Evolutionary conservation across 2,888 invertebrate genomes (phyloP).

Genomic region (Hirtodrosophila cameraria): DNA sequence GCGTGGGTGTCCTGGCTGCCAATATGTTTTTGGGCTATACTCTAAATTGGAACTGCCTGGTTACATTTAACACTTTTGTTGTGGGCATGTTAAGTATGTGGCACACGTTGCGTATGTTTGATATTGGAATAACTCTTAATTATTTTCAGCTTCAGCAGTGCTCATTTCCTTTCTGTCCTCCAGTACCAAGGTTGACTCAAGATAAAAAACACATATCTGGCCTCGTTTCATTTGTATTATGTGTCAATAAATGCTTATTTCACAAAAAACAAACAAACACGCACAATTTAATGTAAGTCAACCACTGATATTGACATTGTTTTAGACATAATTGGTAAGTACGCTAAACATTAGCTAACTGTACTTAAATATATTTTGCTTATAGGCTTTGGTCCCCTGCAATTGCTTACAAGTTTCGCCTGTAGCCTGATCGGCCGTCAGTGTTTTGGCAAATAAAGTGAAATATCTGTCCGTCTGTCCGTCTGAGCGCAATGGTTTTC

Average conservation of each 20-base stretch:
- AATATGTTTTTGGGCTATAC: constrained; percentile 27
- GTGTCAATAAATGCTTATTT: constrained; percentile 17
- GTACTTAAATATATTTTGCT: no score
- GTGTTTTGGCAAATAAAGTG: no score
- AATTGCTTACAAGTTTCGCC: constrained; percentile 7
- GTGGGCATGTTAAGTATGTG: constrained; percentile 16
- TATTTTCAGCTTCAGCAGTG: no score
- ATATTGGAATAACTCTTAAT: no score
- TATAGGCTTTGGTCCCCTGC: constrained; percentile 32
- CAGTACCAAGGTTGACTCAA: no score
- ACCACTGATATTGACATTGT: constrained; percentile 11
- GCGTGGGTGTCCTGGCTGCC: constrained; percentile 18
- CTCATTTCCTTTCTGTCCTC: no score
- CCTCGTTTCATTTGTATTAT: constrained; percentile 3
- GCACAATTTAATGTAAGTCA: no score
- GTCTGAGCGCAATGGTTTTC: no score
- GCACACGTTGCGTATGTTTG: not conserved
- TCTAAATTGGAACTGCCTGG: constrained; percentile 11
- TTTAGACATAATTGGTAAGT: constrained; percentile 30
- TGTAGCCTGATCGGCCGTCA: not conserved
- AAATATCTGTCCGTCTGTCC: no score
- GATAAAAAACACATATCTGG: no score
- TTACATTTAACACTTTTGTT: constrained; percentile 30
- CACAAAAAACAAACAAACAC: no score
- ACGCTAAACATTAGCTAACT: no score